Base-by-base conservation (phyloP, 2,888 invertebrate species). In the Machimus atricapillus region DNA sequence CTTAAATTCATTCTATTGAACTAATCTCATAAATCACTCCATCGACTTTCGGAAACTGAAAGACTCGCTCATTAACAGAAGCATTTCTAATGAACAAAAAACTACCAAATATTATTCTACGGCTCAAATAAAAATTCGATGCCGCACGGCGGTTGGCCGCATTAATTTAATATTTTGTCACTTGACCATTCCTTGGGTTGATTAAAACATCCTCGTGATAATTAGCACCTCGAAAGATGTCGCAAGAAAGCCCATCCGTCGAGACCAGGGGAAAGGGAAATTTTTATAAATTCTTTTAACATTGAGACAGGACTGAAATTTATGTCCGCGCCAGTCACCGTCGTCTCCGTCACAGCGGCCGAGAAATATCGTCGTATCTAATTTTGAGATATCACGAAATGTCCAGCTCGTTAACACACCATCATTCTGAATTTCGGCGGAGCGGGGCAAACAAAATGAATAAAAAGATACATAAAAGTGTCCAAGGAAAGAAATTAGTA, bases 361-460 rank as follows among this genome's bases (percentile, higher is more conserved):
- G 14, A 81, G 31, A 81, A 81, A 81, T 81, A 81, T 81, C 78
- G 23, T 14, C 23, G 23, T 34, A 52, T 81, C 81, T 81, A 81
- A 81, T 52, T 81, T 81, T 81, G 34, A 52, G 81, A 56, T 34
- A 56, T 52, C 46, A 81, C 81, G 81, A 81, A 81, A 81, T n/a
- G 52, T 56, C 43, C 81, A 34, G 16, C 31, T 56, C 81, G 56
- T 81, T 81, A 81, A 23, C 81, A 56, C 56, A 56, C 81, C 81
- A 56, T 81, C 23, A 27, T 23, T n/a, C 56, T 14, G 52, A 52
- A 81, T 56, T 52, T 46, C 14, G 34, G 81, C n/a, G 16, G 19
- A 76, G 37, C 76, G 16, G 34, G 76, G 76, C 4, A 31, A 34
- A 8, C 16, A 37, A 14, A 34, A 37, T 12, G 23, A 79, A 27